Evolutionary conservation across 2,888 invertebrate species (phyloP).

Genomic region (Schizaphis graminum): DNA sequence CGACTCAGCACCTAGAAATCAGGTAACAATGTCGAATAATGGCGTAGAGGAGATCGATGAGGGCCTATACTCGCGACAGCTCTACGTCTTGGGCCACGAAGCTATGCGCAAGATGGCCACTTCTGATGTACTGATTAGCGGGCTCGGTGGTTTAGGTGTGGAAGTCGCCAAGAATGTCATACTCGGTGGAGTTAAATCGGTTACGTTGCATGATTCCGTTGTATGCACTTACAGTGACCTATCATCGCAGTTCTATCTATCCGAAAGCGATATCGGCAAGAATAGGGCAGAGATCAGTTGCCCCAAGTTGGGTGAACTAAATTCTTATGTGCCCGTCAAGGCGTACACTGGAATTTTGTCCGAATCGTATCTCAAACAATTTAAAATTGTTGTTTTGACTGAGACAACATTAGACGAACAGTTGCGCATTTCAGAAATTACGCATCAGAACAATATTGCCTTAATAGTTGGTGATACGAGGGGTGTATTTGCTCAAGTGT

Average conservation of each 20-base stretch:
- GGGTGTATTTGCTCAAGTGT: slow-evolving; percentile 94
- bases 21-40: slow-evolving; percentile 73
- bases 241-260: slow-evolving; percentile 92
- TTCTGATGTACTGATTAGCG: slow-evolving; percentile 94
- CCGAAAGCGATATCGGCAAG: slow-evolving; percentile 85
- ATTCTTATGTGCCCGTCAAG: slow-evolving; percentile 90
- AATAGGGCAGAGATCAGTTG: slow-evolving; percentile 89
- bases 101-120: slow-evolving; percentile 99
- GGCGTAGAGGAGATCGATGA: slow-evolving; percentile 83
- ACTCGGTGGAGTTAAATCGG: slow-evolving; percentile 96
- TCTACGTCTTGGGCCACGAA: slow-evolving; percentile 98
- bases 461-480: slow-evolving; percentile 90
- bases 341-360: slow-evolving; percentile 81
- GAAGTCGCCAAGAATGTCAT: slow-evolving; percentile 99
- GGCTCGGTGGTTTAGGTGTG: slow-evolving; percentile 94
- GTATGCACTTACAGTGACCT: slow-evolving; percentile 82
- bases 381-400: slow-evolving; percentile 90
- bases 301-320: slow-evolving; percentile 87
- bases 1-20: slow-evolving; percentile 70
- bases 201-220: slow-evolving; percentile 92
- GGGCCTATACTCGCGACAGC: slow-evolving; percentile 89
- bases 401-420: slow-evolving; percentile 84
- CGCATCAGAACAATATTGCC: slow-evolving; percentile 86
- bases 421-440: slow-evolving; percentile 83
- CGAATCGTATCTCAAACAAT: slow-evolving; percentile 83